These are phyloP conservation scores for Lasioglossum marginatum DNA, from an alignment of 2,888 invertebrate genomes.

Conservation along the genomic window DNA sequence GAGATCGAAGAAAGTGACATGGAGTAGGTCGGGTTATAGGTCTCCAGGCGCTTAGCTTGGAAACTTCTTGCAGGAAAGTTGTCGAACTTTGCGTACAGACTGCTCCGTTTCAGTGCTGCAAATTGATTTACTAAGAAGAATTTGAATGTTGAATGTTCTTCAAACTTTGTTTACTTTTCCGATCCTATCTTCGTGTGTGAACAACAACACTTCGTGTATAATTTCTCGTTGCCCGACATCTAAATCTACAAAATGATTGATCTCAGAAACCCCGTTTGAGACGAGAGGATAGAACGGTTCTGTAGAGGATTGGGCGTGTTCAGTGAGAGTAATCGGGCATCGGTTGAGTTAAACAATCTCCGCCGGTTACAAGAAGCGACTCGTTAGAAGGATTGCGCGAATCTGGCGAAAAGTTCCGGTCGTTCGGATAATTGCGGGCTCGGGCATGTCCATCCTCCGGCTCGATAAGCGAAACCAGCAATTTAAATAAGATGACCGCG, in stretches of 20 bases:
- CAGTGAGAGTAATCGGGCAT: neutral
- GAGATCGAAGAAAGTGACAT: neutral
- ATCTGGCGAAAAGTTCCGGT: constrained; percentile 13
- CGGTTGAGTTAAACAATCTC: neutral
- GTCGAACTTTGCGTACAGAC: neutral
- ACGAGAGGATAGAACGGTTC: neutral
- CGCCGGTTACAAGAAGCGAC: constrained; percentile 25
- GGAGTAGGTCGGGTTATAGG: neutral
- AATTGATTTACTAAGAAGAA: neutral
- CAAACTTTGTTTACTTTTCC: neutral
- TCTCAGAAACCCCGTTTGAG: too few relatives aligned
- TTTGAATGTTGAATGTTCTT: neutral
- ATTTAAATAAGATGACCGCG: constrained; percentile 42
- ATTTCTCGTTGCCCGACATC: too few relatives aligned
- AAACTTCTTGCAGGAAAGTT: neutral
- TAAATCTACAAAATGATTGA: too few relatives aligned
- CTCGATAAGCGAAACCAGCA: neutral
- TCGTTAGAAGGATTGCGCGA: constrained; percentile 11
- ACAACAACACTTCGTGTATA: too few relatives aligned
- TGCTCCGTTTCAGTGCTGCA: neutral
- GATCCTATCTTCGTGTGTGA: too few relatives aligned
- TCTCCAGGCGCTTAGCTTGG: neutral
- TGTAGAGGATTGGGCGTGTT: neutral
- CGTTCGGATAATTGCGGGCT: constrained; percentile 10
- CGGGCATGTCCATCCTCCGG: neutral